These are phyloP conservation scores for Xiphorhynchus erythropygius DNA, from an alignment of 2,797 vertebrate genomes.

Conservation along the genomic window DNA sequence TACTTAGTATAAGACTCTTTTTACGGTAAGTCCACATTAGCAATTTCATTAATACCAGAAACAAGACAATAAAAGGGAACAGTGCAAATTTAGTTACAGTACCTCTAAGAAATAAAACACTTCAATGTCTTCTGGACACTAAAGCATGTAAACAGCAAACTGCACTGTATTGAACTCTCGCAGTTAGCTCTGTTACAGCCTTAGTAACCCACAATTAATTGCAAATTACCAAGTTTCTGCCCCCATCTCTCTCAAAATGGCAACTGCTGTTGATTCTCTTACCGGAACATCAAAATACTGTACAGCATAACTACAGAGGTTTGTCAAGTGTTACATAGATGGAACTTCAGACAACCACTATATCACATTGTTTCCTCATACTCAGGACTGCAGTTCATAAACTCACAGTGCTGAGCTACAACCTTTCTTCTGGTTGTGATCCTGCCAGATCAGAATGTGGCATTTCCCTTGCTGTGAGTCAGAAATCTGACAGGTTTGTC, in stretches of 20 bases:
- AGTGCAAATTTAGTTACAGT: neutral
- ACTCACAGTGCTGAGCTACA: neutral
- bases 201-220: neutral
- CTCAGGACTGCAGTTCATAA: neutral
- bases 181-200: neutral
- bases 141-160: neutral
- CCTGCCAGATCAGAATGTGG: neutral
- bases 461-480: neutral
- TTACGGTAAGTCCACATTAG: neutral
- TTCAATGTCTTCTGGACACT: neutral
- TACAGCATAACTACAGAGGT: neutral
- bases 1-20: neutral
- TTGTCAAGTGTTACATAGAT: neutral
- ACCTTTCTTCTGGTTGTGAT: neutral
- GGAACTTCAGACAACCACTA: neutral
- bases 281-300: neutral
- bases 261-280: neutral
- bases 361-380: neutral
- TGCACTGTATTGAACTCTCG: neutral
- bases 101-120: neutral
- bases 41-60: neutral
- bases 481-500: neutral
- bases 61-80: neutral
- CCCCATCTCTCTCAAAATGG: neutral
- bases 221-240: neutral